These are phyloP conservation scores for Catocala nupta DNA, from an alignment of 2,888 invertebrate genomes.

Conservation along the genomic window DNA sequence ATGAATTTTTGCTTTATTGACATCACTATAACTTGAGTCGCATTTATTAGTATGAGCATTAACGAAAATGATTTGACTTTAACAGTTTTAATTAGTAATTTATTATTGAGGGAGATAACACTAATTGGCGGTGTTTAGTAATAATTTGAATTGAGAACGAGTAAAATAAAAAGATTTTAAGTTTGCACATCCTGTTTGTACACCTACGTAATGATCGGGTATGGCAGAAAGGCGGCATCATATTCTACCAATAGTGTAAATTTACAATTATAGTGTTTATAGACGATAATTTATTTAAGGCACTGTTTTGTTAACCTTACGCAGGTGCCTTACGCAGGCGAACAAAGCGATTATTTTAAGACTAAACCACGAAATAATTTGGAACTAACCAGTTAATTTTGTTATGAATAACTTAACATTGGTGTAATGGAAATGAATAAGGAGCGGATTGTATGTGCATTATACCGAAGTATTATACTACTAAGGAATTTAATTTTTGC, in stretches of 20 bases:
- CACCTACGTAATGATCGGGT: constrained; percentile 49
- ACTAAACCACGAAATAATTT: too few species aligned
- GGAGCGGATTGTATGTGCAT: too few species aligned
- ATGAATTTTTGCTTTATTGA: constrained; percentile 48
- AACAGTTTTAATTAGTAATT: constrained; percentile 74
- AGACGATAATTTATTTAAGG: constrained; percentile 13
- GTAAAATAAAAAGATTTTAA: constrained; percentile 39
- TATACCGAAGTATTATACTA: too few species aligned
- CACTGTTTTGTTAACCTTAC: constrained; percentile 22
- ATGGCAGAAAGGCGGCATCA: constrained; percentile 31
- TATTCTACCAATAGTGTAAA: constrained; percentile 40
- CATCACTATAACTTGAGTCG: constrained; percentile 61
- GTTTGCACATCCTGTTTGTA: constrained; percentile 44
- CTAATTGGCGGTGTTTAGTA: constrained; percentile 61
- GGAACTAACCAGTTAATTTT: too few species aligned
- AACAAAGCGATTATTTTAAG: too few species aligned
- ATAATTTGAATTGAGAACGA: constrained; percentile 30
- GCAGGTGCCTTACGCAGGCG: too few species aligned
- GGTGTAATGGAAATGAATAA: too few species aligned
- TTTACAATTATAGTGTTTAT: constrained; percentile 41
- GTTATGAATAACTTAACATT: too few species aligned
- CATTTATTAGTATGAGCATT: constrained; percentile 70
- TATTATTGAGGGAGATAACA: constrained; percentile 61
- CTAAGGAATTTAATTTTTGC: too few species aligned
- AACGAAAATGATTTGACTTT: constrained; percentile 68